Percentiles rank a stretch among this genome's conserved stretches.
These are phyloP conservation scores for Sinelater perroti DNA, from an alignment of 2,888 invertebrate genomes.

Conservation along the genomic window DNA sequence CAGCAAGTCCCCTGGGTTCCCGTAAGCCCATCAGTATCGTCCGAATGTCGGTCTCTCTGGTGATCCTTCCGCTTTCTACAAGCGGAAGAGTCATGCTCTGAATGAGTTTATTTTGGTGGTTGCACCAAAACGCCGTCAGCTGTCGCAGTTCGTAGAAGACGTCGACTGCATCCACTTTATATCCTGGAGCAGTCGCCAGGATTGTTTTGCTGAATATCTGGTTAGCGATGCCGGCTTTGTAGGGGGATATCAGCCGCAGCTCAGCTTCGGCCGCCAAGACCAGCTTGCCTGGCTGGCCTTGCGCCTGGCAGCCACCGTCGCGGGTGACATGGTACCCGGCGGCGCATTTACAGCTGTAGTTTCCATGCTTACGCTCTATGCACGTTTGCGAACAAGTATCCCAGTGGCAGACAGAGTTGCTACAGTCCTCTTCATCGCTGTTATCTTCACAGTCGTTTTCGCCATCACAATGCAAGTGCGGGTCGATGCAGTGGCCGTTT, in stretches of 20 bases:
- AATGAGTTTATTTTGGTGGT: slow-evolving; percentile 60
- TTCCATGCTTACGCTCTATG: slow-evolving; percentile 67
- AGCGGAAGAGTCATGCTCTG: slow-evolving; percentile 56
- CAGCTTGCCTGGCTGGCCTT: slow-evolving; percentile 67
- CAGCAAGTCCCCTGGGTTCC: slow-evolving; percentile 77
- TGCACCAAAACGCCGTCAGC: slow-evolving; percentile 61
- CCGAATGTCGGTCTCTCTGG: slow-evolving; percentile 39
- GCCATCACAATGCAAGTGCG: slow-evolving; percentile 67
- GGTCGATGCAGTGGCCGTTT: slow-evolving; percentile 66
- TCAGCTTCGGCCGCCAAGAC: slow-evolving; percentile 72
- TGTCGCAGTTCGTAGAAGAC: slow-evolving; percentile 57
- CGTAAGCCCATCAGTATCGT: slow-evolving; percentile 63
- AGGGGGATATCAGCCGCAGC: slow-evolving; percentile 70
- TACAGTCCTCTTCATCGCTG: slow-evolving; percentile 57
- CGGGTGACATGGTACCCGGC: slow-evolving; percentile 67
- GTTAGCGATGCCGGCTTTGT: slow-evolving; percentile 63
- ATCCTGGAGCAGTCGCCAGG: slow-evolving; percentile 51
- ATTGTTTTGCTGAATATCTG: slow-evolving; percentile 49
- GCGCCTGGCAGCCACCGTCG: slow-evolving; percentile 67
- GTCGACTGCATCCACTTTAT: slow-evolving; percentile 66
- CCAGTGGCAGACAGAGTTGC: slow-evolving; percentile 67
- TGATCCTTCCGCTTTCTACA: slow-evolving; percentile 42
- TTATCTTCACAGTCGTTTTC: slow-evolving; percentile 66
- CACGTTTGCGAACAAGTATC: slow-evolving; percentile 83
- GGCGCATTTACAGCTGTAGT: slow-evolving; percentile 69